A percentile compares a stretch with the other conserved stretches of the same genome.
phyloP scores from a whole-genome alignment of 23 tunicate species.

The Styela clava region DNA sequence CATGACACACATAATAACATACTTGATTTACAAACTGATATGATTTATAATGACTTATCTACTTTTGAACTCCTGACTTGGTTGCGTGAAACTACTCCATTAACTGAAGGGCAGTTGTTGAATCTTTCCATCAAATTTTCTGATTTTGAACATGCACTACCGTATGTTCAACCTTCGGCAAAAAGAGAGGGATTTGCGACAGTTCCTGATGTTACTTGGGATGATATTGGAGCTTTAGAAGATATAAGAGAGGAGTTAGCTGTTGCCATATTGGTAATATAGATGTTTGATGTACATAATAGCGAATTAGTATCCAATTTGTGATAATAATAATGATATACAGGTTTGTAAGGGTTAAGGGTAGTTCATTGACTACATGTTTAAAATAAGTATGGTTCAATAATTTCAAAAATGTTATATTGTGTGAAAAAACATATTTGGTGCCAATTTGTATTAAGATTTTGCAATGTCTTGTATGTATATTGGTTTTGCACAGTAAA shows the following conservation, averaged over 20 bases:
- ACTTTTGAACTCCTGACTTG: not conserved
- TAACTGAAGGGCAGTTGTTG: slow-evolving; percentile 28
- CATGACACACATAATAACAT: not conserved
- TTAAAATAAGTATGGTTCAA: no score
- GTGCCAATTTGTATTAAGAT: no score
- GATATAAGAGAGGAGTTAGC: slow-evolving; percentile 70
- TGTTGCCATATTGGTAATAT: slow-evolving; percentile 59
- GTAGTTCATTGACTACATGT: no score
- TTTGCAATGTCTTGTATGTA: no score
- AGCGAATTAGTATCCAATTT: no score
- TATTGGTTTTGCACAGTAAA: no score
- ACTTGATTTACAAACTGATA: not conserved
- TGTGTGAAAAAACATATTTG: no score
- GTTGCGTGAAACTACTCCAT: not conserved
- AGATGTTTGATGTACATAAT: not conserved
- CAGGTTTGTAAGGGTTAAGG: no score
- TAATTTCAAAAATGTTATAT: no score
- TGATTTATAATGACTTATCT: slow-evolving; percentile 1
- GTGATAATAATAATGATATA: no score
- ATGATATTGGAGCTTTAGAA: slow-evolving; percentile 87
- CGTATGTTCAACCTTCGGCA: slow-evolving; percentile 71
- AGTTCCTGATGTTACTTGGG: slow-evolving; percentile 89
- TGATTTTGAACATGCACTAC: slow-evolving; percentile 63
- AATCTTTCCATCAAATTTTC: slow-evolving; percentile 42
- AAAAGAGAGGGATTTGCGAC: slow-evolving; percentile 95